These are phyloP conservation scores for Natrix natrix DNA, from an alignment of 2,797 vertebrate genomes.

Conservation along the genomic window DNA sequence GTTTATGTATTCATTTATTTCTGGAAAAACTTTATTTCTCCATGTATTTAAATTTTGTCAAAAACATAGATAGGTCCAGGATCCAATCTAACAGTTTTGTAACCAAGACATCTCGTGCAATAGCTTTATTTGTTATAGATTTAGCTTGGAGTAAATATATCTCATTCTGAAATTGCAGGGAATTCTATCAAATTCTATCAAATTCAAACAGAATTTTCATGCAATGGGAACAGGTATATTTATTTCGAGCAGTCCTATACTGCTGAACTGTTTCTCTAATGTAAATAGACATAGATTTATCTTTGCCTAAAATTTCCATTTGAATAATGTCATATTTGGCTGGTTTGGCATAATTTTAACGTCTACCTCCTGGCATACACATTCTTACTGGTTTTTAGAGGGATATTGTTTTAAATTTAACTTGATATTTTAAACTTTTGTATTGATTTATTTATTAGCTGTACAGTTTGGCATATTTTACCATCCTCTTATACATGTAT, in stretches of 20 bases:
- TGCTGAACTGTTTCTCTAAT: background rate
- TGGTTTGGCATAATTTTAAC: too few relatives aligned
- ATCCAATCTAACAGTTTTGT: background rate
- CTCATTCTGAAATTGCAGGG: background rate
- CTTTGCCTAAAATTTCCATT: background rate
- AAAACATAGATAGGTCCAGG: background rate
- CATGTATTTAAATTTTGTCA: background rate
- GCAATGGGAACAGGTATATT: background rate
- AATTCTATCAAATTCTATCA: background rate
- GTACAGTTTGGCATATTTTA: too few relatives aligned
- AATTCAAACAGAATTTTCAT: background rate
- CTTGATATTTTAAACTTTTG: too few relatives aligned
- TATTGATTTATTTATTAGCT: too few relatives aligned
- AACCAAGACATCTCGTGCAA: background rate
- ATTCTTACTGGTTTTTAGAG: too few relatives aligned
- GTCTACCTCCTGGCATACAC: too few relatives aligned
- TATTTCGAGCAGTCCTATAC: background rate
- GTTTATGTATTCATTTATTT: background rate
- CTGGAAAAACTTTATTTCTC: background rate
- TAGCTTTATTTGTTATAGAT: background rate
- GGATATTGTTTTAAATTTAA: too few relatives aligned
- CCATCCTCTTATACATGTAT: too few relatives aligned
- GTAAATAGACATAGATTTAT: background rate
- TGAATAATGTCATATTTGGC: background rate
- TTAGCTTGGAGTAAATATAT: background rate